Base-by-base conservation (phyloP, 2,797 vertebrate species). In the Yasuhikotakia modesta region DNA sequence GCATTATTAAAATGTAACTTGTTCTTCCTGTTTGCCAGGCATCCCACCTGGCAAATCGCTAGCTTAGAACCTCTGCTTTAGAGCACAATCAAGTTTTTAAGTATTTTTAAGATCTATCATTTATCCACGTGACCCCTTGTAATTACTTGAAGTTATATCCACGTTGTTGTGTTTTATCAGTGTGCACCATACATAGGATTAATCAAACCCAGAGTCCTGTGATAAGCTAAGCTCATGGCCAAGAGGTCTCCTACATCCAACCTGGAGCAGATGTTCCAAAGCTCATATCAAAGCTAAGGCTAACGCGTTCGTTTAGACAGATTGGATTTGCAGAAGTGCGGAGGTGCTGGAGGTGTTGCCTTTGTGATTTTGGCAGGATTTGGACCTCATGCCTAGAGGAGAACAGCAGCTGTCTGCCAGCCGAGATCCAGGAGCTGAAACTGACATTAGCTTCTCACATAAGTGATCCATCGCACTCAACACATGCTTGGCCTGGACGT, bases 401-500 rank as follows among this genome's bases (percentile, higher is more conserved):
- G 69, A 74, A 76, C 68, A 79, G 48, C 75, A 75, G 79, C 58
- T 60, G 43, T 46, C 79, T 84, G 63, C 52, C 22, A 68, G 69
- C 75, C 39, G 70, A 89, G 82, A 85, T 87, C 76, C 48, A 70
- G 46, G 70, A 84, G 75, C 79, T 86, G 81, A 84, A 83, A 70
- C 76, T 13, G 84, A 86, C 70, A 43, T 82, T 73, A 73, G 43
- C 46, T 71, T 19, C 75, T 81, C 46, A 8, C 77, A 61, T 61
- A 67, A 45, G 68, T 75, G 60, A 69, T 85, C 73, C 79, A 73
- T 69, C 63, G 43, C 35, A 7, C 78, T 50, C 81, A 67, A 69
- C 76, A 39, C 65, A 68, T 32, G 35, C 78, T 65, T 8, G 46
- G 35, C 67, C 64, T 83, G 73, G 79, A 85, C 50, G 85, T 86